These are phyloP conservation scores for Plebejus argus DNA, from an alignment of 2,888 invertebrate genomes.

Conservation along the genomic window DNA sequence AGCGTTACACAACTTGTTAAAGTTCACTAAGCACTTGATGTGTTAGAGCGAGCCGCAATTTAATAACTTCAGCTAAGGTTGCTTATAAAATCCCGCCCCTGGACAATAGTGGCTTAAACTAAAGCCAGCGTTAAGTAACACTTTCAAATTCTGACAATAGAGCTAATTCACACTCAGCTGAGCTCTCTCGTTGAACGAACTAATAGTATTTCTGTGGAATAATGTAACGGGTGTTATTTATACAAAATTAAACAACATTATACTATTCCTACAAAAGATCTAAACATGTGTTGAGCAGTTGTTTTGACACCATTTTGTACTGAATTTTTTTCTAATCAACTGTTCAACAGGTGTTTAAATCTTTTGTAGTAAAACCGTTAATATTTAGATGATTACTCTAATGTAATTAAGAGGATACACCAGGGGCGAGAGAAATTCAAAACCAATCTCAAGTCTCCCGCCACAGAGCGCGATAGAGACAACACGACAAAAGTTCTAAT, in stretches of 20 bases:
- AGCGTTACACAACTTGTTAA: neutral
- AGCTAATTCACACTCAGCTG: neutral
- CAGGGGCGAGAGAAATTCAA: too few species aligned
- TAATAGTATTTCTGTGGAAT: neutral
- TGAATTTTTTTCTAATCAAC: too few species aligned
- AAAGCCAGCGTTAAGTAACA: neutral
- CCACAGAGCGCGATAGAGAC: too few species aligned
- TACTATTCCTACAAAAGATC: too few species aligned
- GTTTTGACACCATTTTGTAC: too few species aligned
- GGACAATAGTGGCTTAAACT: neutral
- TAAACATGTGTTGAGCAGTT: too few species aligned
- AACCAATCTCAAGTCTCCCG: too few species aligned
- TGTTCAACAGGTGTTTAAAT: too few species aligned
- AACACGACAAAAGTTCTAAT: too few species aligned
- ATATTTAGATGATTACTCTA: too few species aligned
- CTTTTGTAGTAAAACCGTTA: too few species aligned
- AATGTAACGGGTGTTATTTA: neutral
- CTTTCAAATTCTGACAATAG: slow-evolving; percentile 3
- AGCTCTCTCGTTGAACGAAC: neutral
- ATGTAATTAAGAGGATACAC: too few species aligned
- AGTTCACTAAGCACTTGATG: neutral
- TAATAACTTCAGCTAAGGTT: neutral
- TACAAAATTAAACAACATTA: neutral
- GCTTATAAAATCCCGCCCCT: neutral
- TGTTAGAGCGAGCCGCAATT: neutral